phyloP scores from a whole-genome alignment of 1,140 invertebrate genomes.

The Subanguina moxae region DNA sequence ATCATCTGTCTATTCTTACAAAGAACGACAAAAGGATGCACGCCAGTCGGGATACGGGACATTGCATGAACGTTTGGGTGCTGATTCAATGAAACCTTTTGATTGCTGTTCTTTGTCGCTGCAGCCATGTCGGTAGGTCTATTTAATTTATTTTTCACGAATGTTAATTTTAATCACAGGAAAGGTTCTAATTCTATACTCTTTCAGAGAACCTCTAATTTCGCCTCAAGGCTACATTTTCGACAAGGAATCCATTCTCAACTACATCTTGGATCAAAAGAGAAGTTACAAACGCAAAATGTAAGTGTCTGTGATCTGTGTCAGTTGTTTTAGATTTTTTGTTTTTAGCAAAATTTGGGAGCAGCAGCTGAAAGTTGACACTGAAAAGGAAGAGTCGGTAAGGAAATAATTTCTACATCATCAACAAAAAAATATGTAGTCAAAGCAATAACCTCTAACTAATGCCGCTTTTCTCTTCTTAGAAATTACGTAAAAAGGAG shows the following conservation, averaged over 20 bases:
- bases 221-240: conserved; percentile 88
- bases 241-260: conserved; percentile 92
- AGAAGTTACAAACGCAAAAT: conserved; percentile 80
- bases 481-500: conserved; percentile 69
- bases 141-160: not conserved
- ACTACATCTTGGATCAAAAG: conserved; percentile 92
- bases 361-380: conserved; percentile 66
- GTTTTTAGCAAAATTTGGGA: conserved; percentile 70
- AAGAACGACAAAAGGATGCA: conserved; percentile 94
- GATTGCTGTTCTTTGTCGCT: conserved; percentile 94
- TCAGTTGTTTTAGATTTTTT: no score
- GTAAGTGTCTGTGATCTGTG: conserved; percentile 63
- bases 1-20: conserved; percentile 94
- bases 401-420: not conserved
- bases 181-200: not conserved
- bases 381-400: conserved; percentile 40
- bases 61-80: conserved; percentile 72
- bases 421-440: no score
- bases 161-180: not conserved
- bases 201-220: conserved; percentile 50
- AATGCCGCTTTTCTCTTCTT: no score
- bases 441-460: no score
- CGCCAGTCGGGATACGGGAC: conserved; percentile 68
- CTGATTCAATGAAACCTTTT: conserved; percentile 94
- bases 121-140: conserved; percentile 76